These are phyloP conservation scores for Heterochromis multidens DNA, from an alignment of 2,113 vertebrate species.

Conservation along the genomic window DNA sequence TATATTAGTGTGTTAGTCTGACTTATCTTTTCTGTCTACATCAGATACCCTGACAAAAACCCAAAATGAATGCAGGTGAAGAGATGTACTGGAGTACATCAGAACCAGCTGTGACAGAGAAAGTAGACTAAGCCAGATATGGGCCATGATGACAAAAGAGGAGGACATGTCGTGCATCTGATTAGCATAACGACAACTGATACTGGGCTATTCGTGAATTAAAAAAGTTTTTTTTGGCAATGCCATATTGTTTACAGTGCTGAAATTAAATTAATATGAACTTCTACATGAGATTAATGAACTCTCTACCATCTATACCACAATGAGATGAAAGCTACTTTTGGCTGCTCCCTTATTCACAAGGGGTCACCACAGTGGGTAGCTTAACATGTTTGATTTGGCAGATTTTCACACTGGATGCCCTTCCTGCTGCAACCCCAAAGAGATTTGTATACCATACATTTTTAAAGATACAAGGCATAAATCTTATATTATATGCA, in stretches of 20 bases:
- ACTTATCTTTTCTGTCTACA: not conserved
- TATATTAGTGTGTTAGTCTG: not conserved
- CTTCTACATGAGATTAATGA: not conserved
- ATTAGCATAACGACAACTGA: not conserved
- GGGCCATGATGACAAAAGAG: not conserved
- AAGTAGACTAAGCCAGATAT: not conserved
- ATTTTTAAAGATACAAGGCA: not conserved
- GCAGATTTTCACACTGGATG: too few relatives aligned
- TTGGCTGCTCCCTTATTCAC: too few relatives aligned
- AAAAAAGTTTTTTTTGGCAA: not conserved
- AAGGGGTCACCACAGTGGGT: too few relatives aligned
- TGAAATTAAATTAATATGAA: too few relatives aligned
- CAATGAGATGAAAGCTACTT: not conserved
- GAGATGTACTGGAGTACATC: not conserved
- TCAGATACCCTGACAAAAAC: not conserved
- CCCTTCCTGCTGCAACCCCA: too few relatives aligned
- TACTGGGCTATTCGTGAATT: not conserved
- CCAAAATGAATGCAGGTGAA: not conserved
- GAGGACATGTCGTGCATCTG: not conserved
- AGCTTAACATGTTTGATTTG: too few relatives aligned
- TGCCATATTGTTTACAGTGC: rapidly evolving
- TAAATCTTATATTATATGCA: not conserved
- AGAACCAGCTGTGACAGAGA: conserved; percentile 13
- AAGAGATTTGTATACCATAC: too few relatives aligned
- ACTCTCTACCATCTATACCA: not conserved